A percentile compares a stretch with the other conserved stretches of the same genome.
These are phyloP conservation scores for Scophthalmus maximus DNA, from an alignment of 2,113 vertebrate genomes.

Conservation along the genomic window DNA sequence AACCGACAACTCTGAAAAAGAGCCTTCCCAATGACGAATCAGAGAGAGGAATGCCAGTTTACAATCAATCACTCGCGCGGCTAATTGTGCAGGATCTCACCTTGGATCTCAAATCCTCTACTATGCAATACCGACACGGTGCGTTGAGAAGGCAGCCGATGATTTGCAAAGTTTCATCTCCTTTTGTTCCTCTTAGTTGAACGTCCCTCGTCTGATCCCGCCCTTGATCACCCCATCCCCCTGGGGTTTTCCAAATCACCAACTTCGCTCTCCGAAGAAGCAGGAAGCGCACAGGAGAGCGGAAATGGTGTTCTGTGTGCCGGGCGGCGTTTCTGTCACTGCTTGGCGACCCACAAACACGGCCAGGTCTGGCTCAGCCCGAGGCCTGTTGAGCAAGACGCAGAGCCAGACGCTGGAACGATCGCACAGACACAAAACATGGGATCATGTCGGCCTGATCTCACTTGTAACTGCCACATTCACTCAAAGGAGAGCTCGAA, in stretches of 20 bases:
- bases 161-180: slow-evolving; percentile 42
- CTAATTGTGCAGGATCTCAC: slow-evolving; percentile 24
- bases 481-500: neutral
- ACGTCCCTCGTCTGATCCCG: slow-evolving; percentile 35
- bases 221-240: slow-evolving; percentile 29
- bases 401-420: slow-evolving; percentile 30
- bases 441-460: slow-evolving; percentile 22
- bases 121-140: slow-evolving; percentile 5
- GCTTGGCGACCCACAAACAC: slow-evolving; percentile 60
- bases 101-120: slow-evolving; percentile 10
- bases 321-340: slow-evolving; percentile 40
- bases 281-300: slow-evolving; percentile 41
- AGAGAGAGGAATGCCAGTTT: slow-evolving; percentile 30
- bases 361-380: slow-evolving; percentile 50
- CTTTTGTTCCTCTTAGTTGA: slow-evolving; percentile 38
- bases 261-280: slow-evolving; percentile 32
- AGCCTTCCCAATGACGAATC: slow-evolving; percentile 22
- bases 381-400: neutral
- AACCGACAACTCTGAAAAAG: slow-evolving; percentile 29
- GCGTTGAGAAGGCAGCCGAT: slow-evolving; percentile 27
- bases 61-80: slow-evolving; percentile 29
- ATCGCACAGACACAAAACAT: slow-evolving; percentile 28
- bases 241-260: slow-evolving; percentile 32
- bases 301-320: slow-evolving; percentile 39
- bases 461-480: slow-evolving; percentile 4